These are phyloP conservation scores for Drosophila ohnishii DNA, from an alignment of 1,140 invertebrate genomes.

Conservation along the genomic window DNA sequence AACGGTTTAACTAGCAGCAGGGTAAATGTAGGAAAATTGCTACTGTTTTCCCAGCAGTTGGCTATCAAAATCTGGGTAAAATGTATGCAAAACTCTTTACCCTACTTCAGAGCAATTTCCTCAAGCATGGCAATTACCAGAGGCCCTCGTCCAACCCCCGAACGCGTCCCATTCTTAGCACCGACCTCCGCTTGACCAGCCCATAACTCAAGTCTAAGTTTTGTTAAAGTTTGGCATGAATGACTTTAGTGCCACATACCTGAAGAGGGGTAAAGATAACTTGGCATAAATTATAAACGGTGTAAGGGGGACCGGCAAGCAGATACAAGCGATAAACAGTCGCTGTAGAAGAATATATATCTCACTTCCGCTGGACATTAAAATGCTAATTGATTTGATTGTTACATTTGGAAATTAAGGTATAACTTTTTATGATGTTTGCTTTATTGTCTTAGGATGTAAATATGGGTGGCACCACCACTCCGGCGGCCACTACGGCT, in stretches of 20 bases:
- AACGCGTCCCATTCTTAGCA: constrained; percentile 40
- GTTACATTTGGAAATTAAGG: constrained; percentile 50
- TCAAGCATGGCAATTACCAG: constrained; percentile 49
- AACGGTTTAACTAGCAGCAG: constrained; percentile 26
- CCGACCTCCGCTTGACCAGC: constrained; percentile 25
- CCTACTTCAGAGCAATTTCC: constrained; percentile 41
- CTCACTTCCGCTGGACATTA: constrained; percentile 68
- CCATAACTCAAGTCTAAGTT: constrained; percentile 58
- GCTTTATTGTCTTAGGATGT: constrained; percentile 59
- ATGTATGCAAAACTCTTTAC: constrained; percentile 68
- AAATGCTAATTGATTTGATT: constrained; percentile 76
- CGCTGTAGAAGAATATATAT: constrained; percentile 31
- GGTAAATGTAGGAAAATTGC: constrained; percentile 44
- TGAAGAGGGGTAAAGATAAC: constrained; percentile 10
- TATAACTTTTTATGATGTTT: constrained; percentile 48
- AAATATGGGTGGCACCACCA: constrained; percentile 66
- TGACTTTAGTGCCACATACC: constrained; percentile 52
- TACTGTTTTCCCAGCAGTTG: constrained; percentile 60
- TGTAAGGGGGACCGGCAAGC: constrained; percentile 33
- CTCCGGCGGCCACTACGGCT: constrained; percentile 16
- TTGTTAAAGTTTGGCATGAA: constrained; percentile 57
- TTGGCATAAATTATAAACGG: constrained; percentile 71
- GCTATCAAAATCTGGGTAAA: constrained; percentile 63
- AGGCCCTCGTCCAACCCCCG: constrained; percentile 7
- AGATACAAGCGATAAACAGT: constrained; percentile 29